Percentiles rank a stretch among this genome's conserved stretches.
phyloP scores from a whole-genome alignment of 2,888 invertebrate genomes.

The Stomorhina lunata region DNA sequence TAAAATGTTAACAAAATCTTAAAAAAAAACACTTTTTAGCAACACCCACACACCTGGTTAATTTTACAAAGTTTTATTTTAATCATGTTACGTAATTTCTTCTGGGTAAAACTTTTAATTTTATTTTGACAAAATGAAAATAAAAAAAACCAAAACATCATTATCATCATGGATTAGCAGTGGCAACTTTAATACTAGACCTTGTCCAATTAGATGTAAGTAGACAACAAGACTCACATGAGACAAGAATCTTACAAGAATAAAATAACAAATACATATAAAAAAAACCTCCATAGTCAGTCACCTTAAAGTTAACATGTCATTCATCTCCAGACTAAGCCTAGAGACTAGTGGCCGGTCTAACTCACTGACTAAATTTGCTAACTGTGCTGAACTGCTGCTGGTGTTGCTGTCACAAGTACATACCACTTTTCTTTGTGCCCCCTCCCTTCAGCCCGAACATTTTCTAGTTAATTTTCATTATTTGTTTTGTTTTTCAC shows the following conservation, averaged over 20 bases:
- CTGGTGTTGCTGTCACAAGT: background rate
- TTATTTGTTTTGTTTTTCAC: background rate
- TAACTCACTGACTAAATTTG: background rate
- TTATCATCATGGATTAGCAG: background rate
- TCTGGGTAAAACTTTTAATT: conserved; percentile 3
- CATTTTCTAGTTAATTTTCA: background rate
- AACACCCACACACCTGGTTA: conserved; percentile 27
- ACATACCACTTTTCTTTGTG: background rate
- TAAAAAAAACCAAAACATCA: background rate
- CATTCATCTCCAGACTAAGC: conserved; percentile 23
- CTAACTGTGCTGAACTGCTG: conserved; percentile 15
- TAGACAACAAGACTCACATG: conserved; percentile 24
- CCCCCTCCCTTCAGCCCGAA: background rate
- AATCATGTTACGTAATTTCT: conserved; percentile 35
- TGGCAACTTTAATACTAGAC: conserved; percentile 42
- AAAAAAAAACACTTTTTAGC: background rate
- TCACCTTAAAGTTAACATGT: conserved; percentile 53
- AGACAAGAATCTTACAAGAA: conserved; percentile 23
- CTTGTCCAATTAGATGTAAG: conserved; percentile 50
- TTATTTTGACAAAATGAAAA: conserved; percentile 10
- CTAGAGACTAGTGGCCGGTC: too few relatives aligned
- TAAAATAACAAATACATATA: background rate
- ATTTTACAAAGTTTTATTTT: background rate
- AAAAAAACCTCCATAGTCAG: conserved; percentile 38
- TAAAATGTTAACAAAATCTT: too few relatives aligned